Evolutionary conservation across 23 tunicate species (phyloP), one percentile per base, ranked within the genome.

Genomic region (Oikopleura dioica): DNA sequence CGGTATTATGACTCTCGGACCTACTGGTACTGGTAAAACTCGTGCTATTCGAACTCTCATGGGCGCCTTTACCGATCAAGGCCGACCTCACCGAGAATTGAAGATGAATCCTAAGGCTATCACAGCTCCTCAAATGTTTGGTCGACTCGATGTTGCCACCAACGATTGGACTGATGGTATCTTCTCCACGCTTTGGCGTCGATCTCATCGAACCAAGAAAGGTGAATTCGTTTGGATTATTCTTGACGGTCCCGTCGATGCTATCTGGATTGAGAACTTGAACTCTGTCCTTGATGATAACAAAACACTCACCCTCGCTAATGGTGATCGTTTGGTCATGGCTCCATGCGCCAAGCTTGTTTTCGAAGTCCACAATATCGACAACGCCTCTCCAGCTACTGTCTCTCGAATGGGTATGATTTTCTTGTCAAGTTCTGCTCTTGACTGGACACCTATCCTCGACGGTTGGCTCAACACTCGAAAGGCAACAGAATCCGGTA

Each of bases 111-210:
- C 97, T 59, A 91, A 91, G 75, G 97, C 97, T 29, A 91, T 91
- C 79, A 91, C 97, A 1, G 97, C 97, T 0, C 97, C 97, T 34
- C 97, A 91, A 77, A 91, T 91, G 97, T 91, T 91, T 38, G 97
- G 97, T 38, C 75, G 94, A 69, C 81, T 91, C 24, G 97, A 91
- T 67, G 97, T 91, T 51, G 94, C 97, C 26, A 91, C 97, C 0
- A 91, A 91, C 80, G 97, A 91, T 78, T 91, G 97, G 97, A 91
- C 97, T 26, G 97, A 91, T 75, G 97, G 97, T 36, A 91, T 91
- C 23, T 91, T 91, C 79, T 82, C 87, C 75, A 91, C 97, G 0
- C 59, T 91, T 77, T 91, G 97, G 97, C 76, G 97, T 32, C 51
- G 97, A 51, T 77, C 97, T 0, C 97, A 91, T 68, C 85, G 82